Conservation (phyloP, 2,888 invertebrate species). For the Rhagium mordax region DNA sequence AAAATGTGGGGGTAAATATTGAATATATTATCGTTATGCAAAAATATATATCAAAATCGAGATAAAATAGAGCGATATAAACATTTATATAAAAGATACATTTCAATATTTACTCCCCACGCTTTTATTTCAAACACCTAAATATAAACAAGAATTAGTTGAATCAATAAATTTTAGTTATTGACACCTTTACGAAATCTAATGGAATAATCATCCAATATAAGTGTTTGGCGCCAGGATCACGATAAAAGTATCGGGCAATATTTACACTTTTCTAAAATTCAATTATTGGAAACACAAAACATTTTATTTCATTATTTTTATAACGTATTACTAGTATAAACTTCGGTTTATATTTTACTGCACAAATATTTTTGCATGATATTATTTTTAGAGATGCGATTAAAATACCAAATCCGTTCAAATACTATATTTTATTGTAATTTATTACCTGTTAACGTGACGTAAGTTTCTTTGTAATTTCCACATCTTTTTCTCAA, state of each 20-base stretch:
- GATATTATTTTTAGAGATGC: neutral
- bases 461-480: conserved; percentile 25
- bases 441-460: conserved; percentile 24
- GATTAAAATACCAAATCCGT: conserved; percentile 14
- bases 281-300: neutral
- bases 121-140: too few species aligned
- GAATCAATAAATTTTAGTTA: too few species aligned
- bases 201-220: too few species aligned
- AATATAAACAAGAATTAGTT: too few species aligned
- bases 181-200: too few species aligned
- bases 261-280: neutral
- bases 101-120: too few species aligned
- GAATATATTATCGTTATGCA: too few species aligned
- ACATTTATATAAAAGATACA: too few species aligned
- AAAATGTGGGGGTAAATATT: too few species aligned
- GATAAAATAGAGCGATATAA: too few species aligned
- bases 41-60: too few species aligned
- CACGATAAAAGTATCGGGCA: neutral
- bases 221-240: neutral
- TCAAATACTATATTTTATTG: conserved; percentile 18
- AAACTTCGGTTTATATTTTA: neutral
- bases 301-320: neutral
- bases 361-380: neutral
- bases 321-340: neutral
- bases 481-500: conserved; percentile 29